phyloP scores from a whole-genome alignment of 2,888 invertebrate species.

The Ypsolopha scabrella region DNA sequence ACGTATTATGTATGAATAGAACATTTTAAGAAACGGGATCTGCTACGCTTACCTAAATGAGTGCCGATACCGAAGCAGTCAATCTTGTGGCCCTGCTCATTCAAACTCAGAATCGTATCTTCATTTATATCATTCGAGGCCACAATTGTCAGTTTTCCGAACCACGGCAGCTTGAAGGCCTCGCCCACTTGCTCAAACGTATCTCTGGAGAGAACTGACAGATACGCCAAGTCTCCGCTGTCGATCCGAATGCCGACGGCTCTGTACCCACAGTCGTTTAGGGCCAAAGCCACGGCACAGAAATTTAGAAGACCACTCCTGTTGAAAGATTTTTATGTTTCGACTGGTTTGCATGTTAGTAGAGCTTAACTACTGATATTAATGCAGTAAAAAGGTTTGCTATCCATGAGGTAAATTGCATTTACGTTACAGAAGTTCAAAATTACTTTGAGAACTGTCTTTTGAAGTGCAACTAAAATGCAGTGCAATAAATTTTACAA shows the following conservation, averaged over 20 bases:
- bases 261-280: constrained; percentile 90
- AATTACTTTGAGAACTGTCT: background rate
- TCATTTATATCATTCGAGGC: constrained; percentile 99
- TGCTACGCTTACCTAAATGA: constrained; percentile 77
- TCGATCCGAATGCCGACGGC: constrained; percentile 95
- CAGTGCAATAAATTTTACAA: background rate
- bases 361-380: too few relatives aligned
- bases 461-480: background rate
- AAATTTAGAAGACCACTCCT: constrained; percentile 98
- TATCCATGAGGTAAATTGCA: background rate
- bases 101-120: constrained; percentile 96
- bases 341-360: background rate
- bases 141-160: constrained; percentile 87
- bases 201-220: constrained; percentile 87
- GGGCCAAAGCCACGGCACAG: constrained; percentile 93
- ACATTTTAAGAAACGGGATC: too few relatives aligned
- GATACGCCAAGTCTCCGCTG: constrained; percentile 96
- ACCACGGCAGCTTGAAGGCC: constrained; percentile 86
- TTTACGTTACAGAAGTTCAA: background rate
- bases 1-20: too few relatives aligned
- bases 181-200: constrained; percentile 84
- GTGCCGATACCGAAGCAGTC: constrained; percentile 98
- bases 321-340: constrained; percentile 16
- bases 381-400: background rate
- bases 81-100: constrained; percentile 97